Evolutionary conservation across 2,113 vertebrate genomes (phyloP).

Genomic region (Nerophis ophidion): DNA sequence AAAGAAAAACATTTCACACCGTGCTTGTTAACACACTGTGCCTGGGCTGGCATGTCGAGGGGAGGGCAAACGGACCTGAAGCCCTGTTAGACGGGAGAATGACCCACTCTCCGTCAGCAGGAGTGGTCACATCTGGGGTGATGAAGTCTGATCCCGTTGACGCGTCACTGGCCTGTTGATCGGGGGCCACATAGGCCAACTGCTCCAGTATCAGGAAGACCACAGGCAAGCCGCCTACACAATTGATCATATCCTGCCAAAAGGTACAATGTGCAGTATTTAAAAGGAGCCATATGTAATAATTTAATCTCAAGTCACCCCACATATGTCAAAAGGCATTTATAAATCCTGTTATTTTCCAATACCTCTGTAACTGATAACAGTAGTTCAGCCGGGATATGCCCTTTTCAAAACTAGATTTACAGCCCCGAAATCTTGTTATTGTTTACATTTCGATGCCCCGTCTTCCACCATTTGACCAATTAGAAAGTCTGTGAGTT

Average conservation of each 20-base stretch:
- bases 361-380: too few relatives aligned
- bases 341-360: too few relatives aligned
- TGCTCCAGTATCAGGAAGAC: constrained; percentile 91
- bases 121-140: constrained; percentile 75
- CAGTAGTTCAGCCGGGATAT: too few relatives aligned
- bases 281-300: background rate
- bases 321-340: too few relatives aligned
- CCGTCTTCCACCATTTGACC: too few relatives aligned
- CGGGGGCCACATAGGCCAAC: constrained; percentile 72
- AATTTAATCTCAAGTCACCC: too few relatives aligned
- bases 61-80: constrained; percentile 74
- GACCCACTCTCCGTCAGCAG: constrained; percentile 85
- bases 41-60: background rate
- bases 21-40: background rate
- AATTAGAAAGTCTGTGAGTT: too few relatives aligned
- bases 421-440: too few relatives aligned
- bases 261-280: background rate
- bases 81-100: constrained; percentile 84
- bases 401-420: too few relatives aligned
- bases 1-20: background rate
- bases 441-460: too few relatives aligned
- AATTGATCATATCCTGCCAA: constrained; percentile 90
- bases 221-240: constrained; percentile 85
- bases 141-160: constrained; percentile 65
- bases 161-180: constrained; percentile 61